Evolutionary conservation across 2,797 vertebrate genomes (phyloP), one percentile per base, ranked within the genome.

Genomic region (Brachymystax lenok): DNA sequence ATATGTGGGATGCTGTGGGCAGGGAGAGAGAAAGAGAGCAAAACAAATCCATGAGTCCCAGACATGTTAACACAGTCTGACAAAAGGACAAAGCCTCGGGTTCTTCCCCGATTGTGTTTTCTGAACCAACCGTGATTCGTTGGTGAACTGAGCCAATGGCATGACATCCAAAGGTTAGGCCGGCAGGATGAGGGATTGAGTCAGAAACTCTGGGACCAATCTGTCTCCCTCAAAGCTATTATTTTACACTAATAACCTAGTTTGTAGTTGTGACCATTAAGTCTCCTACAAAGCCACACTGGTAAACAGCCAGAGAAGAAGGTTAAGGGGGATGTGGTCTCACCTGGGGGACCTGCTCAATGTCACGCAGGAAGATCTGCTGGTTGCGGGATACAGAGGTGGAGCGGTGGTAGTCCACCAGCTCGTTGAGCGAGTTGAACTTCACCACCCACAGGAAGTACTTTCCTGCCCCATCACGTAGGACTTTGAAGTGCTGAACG

Each of bases 381-480:
- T 99, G 98, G 93, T 98, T 99, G 89, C 98, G 96, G 80, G 98
- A 99, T 84, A 99, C 98, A 0, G 98, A 99, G 76, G 97, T 99
- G 69, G 97, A 96, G 88, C 98, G 97, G 92, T 99, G 98, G 89
- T 99, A 99, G 87, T 99, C 97, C 88, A 99, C 98, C 90, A 99
- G 94, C 93, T 99, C 98, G 76, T 99, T 99, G 89, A 99, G 94
- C 69, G 97, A 99, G 92, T 96, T 99, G 89, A 99, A 99, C 93
- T 99, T 99, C 86, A 99, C 98, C 93, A 99, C 98, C 98, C 98
- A 99, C 74, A 99, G 95, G 92, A 99, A 99, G 81, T 99, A 99
- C 88, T 99, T 99, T 52, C 98, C 98, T 24, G 98, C 98, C 0
- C 98, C 98, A 0, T 99, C 98, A 71, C 98, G 96, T 82, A 99